phyloP scores from a whole-genome alignment of 2,113 vertebrate species.

The Peromyscus leucopus region DNA sequence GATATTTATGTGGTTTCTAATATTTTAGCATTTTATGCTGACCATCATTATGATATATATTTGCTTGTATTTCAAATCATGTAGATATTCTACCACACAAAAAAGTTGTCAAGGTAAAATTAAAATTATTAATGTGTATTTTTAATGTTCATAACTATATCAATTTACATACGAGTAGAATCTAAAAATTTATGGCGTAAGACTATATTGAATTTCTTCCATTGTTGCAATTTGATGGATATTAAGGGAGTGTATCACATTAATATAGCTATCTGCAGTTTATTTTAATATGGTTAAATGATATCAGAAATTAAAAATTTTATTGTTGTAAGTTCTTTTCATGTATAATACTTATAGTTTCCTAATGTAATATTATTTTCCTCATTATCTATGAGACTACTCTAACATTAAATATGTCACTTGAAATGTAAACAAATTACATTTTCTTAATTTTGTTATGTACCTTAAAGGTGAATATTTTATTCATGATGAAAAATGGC shows the following conservation, averaged over 20 bases:
- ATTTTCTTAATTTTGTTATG: neutral
- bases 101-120: neutral
- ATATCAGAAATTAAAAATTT: neutral
- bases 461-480: neutral
- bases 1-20: neutral
- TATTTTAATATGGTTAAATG: neutral
- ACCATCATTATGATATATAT: neutral
- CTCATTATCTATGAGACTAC: neutral
- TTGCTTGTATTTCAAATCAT: neutral
- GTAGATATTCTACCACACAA: neutral
- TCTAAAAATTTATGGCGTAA: neutral
- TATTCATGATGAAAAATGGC: neutral
- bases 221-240: neutral
- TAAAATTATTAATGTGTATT: neutral
- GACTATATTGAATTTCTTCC: neutral
- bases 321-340: neutral
- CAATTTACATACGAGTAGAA: neutral
- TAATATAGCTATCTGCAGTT: neutral
- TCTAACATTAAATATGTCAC: neutral
- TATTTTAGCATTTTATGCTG: neutral
- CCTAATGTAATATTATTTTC: neutral
- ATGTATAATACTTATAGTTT: neutral
- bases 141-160: neutral
- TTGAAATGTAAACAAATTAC: neutral
- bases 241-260: neutral